Evolutionary conservation across 2,797 vertebrate genomes (phyloP).

Genomic region (Premnoplex brunnescens): DNA sequence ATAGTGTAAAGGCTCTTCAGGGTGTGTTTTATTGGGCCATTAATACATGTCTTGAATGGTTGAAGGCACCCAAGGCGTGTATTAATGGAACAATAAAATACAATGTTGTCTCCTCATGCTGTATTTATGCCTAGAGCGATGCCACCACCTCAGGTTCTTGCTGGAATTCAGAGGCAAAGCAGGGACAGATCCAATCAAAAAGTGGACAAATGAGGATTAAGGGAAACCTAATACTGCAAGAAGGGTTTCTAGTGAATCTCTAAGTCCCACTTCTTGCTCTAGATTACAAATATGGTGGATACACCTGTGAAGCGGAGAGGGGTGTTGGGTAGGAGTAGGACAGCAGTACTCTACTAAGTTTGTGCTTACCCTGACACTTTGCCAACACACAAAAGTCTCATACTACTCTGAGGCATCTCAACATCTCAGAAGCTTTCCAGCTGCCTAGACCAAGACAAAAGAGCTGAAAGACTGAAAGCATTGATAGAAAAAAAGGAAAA

Average conservation of each 20-base stretch:
- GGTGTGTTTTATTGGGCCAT: conserved; percentile 75
- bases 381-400: neutral
- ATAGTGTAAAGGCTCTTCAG: conserved; percentile 68
- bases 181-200: conserved; percentile 37
- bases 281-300: neutral
- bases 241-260: neutral
- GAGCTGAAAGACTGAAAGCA: neutral
- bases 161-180: conserved; percentile 54
- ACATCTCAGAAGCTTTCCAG: neutral
- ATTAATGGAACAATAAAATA: conserved; percentile 78
- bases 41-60: conserved; percentile 74
- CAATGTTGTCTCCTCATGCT: conserved; percentile 74
- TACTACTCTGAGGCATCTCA: neutral
- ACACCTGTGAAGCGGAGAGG: neutral
- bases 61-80: conserved; percentile 75
- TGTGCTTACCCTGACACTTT: neutral
- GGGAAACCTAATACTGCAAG: conserved; percentile 12
- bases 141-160: conserved; percentile 53
- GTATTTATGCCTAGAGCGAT: conserved; percentile 73
- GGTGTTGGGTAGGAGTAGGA: neutral
- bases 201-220: conserved; percentile 46
- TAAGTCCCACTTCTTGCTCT: neutral
- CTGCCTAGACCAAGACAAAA: neutral
- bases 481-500: neutral
- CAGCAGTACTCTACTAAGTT: neutral